Evolutionary conservation across 2,888 invertebrate species (phyloP).

Genomic region (Dorcus parallelipipedus): DNA sequence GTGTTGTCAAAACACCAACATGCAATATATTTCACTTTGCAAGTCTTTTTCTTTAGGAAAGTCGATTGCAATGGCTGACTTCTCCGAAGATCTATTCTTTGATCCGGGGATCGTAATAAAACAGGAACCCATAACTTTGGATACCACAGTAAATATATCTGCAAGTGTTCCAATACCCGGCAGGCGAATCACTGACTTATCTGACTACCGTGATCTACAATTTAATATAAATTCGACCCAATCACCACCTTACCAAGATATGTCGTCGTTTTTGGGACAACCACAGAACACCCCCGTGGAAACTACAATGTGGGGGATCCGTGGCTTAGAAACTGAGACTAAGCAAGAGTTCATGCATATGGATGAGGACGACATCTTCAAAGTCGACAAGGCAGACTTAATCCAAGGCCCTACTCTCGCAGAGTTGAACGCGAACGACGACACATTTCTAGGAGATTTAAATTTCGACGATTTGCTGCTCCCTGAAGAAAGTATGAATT

Average conservation of each 20-base stretch:
- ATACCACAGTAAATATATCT: slow-evolving; percentile 47
- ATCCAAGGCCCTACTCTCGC: slow-evolving; percentile 80
- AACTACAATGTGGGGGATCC: slow-evolving; percentile 49
- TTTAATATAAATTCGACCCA: slow-evolving; percentile 57
- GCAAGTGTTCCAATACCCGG: slow-evolving; percentile 66
- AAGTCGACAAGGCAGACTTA: slow-evolving; percentile 83
- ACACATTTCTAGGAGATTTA: slow-evolving; percentile 76
- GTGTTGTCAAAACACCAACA: no score
- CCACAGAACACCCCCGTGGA: slow-evolving; percentile 45
- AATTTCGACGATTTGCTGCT: slow-evolving; percentile 81
- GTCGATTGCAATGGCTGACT: slow-evolving; percentile 56
- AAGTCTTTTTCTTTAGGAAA: background rate
- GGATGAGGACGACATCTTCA: slow-evolving; percentile 87
- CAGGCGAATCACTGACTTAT: slow-evolving; percentile 43
- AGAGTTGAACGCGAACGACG: slow-evolving; percentile 82
- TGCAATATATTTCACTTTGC: no score
- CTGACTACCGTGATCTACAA: slow-evolving; percentile 52
- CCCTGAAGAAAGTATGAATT: slow-evolving; percentile 61
- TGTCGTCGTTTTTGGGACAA: slow-evolving; percentile 39
- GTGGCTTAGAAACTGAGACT: slow-evolving; percentile 29
- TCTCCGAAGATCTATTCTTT: slow-evolving; percentile 61
- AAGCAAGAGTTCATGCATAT: slow-evolving; percentile 57
- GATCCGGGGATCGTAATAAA: slow-evolving; percentile 62
- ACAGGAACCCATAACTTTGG: slow-evolving; percentile 56
- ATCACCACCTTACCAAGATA: slow-evolving; percentile 53